Conservation (phyloP, 2,113 vertebrate genomes). For the Pardalotus punctatus region DNA sequence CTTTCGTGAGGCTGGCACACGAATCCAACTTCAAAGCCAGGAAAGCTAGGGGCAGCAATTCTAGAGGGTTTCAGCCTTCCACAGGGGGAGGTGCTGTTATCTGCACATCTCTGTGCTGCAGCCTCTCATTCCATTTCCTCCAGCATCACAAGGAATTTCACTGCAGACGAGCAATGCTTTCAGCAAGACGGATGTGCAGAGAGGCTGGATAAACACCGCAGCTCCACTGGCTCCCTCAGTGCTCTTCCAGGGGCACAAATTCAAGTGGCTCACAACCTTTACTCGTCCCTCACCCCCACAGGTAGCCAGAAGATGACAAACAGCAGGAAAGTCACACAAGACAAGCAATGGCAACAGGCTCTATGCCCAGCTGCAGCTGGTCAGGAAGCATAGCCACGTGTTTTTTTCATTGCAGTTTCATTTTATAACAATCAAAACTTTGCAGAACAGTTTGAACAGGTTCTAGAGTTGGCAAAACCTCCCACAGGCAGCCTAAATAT, state of each 20-base stretch:
- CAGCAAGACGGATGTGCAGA: background rate
- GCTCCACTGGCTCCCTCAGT: background rate
- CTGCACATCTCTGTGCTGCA: background rate
- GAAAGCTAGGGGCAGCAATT: background rate
- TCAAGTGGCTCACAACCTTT: background rate
- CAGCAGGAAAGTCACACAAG: background rate
- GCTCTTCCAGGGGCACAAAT: background rate
- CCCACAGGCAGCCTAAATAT: background rate
- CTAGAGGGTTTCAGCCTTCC: background rate
- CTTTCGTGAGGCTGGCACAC: fast-evolving
- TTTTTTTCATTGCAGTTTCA: background rate
- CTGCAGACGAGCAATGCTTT: background rate
- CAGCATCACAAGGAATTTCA: background rate
- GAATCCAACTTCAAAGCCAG: background rate
- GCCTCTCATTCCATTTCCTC: background rate
- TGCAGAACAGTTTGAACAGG: background rate
- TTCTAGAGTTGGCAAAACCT: background rate
- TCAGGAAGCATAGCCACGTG: background rate
- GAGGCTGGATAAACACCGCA: background rate
- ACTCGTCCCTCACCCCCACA: background rate
- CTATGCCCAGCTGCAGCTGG: background rate
- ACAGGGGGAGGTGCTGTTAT: background rate
- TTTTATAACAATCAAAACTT: background rate
- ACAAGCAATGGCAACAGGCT: background rate
- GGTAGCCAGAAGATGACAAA: background rate